Base-by-base conservation (phyloP, 2,797 vertebrate genomes). In the Emydoidea blandingii region DNA sequence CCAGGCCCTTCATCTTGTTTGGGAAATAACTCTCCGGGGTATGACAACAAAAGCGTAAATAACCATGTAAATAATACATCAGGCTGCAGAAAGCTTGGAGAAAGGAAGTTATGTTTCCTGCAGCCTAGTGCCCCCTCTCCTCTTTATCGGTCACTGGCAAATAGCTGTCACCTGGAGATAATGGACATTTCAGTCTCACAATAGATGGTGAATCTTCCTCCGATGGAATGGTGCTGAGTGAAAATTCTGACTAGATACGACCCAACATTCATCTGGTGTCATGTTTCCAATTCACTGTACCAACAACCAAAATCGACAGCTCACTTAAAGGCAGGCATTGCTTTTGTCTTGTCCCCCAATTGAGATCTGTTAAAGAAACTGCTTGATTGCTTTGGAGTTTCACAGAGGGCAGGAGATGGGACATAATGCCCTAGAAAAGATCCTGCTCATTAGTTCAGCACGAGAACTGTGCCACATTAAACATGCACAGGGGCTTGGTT, bases 31-130 rank as follows among this genome's bases (percentile, higher is more conserved):
- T 88, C 82, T 94, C 87, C 59, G 72, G 76, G 41, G 82, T 86
- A 9, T 37, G 92, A 91, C 86, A 95, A 90, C 91, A 90, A 94
- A 91, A 54, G 56, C 82, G 92, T 88, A 78, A 95, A 95, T 52
- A 86, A 62, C 68, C 15, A 0, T 52, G 85, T 86, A 79, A 83
- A 83, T 80, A 85, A 88, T 12, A 88, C 72, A 74, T 80, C 86
- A 6, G 0, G 4, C 65, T 29, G 83, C 79, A 68, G 81, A 68
- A 57, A 72, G 91, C 85, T 85, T 4, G 34, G 68, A 54, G 88
- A 68, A 90, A 84, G 2, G 25, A 84, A 16, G n/a, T 8, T 0
- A 1, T 0, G 81, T 83, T 68, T 0, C 0, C 82, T 11, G 79
- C 89, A 89, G 92, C 89, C 65, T 12, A 14, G 41, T 57, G 84